Base-by-base conservation (phyloP, 2,797 vertebrate species). In the Fundulus diaphanus region DNA sequence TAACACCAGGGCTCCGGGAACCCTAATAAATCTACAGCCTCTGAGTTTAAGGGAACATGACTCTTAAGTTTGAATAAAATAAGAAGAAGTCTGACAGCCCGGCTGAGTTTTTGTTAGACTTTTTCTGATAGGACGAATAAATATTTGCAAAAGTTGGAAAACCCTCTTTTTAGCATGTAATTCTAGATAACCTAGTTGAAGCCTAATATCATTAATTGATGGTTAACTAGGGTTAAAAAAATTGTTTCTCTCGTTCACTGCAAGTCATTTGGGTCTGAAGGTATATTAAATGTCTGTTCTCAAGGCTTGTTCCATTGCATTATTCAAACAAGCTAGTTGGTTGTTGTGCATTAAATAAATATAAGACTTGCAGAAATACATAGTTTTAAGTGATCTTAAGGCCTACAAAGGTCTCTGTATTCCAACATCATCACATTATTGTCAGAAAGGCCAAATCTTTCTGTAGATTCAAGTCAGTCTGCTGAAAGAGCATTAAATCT, bases 1-100 rank as follows among this genome's bases (percentile, higher is more conserved):
- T 91, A 85, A 85, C 68, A 71, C 71, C 2, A 3, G 70, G 66
- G 44, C 70, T 81, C 18, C 72, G 76, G 79, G 77, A 86, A 52
- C 54, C 40, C 61, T 65, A 22, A 65, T 79, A 77, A 88, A 81
- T 80, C 76, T 61, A 76, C 61, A 79, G 40, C 59, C 15, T 8
- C 42, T 65, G 9, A 54, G 73, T 46, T 63, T 22, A 54, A 78
- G 37, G 57, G 54, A 42, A 66, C 33, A 67, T 59, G 35, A 68
- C 35, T 51, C 46, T 48, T 29, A 78, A 67, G 59, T 76, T 77
- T 81, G 2, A 61, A 52, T 37, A 27, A 76, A 77, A 79, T 16
- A 42, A 76, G 49, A 73, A 73, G 77, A 74, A 65, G 20, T 2
- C 59, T 3, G 48, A 7, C 3, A 31, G 31, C 44, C n/a, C 54